phyloP scores from a whole-genome alignment of 2,797 vertebrate species.

The Sebastolobus altivelis region DNA sequence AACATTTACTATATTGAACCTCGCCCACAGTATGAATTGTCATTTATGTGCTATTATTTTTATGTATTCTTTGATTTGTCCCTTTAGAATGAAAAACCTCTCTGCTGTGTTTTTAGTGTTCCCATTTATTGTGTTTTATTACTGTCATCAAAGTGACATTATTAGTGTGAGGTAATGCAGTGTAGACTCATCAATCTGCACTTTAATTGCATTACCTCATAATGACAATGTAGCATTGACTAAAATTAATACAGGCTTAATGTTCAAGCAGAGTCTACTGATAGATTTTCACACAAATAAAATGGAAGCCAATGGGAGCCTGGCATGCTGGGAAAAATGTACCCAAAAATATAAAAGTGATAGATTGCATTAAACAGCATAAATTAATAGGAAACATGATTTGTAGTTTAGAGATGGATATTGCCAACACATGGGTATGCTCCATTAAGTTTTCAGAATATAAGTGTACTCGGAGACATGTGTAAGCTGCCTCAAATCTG shows the following conservation, averaged over 20 bases:
- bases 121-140: background rate
- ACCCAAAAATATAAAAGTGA: background rate
- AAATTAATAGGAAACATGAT: background rate
- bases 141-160: background rate
- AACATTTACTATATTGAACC: background rate
- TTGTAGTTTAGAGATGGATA: background rate
- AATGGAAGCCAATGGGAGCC: background rate
- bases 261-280: background rate
- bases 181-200: background rate
- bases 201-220: background rate
- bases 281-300: background rate
- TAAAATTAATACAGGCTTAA: background rate
- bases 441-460: background rate
- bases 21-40: background rate
- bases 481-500: constrained; percentile 21
- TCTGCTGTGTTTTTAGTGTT: background rate
- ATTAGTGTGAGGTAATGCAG: background rate
- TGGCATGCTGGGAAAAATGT: background rate
- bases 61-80: background rate
- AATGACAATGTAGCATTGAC: background rate
- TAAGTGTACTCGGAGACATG: background rate
- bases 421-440: background rate
- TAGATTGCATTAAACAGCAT: background rate
- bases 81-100: background rate
- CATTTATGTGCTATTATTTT: background rate